These are phyloP conservation scores for Epizoanthus ramosus DNA, from an alignment of 92 coral and sea anemone genomes.

Conservation along the genomic window DNA sequence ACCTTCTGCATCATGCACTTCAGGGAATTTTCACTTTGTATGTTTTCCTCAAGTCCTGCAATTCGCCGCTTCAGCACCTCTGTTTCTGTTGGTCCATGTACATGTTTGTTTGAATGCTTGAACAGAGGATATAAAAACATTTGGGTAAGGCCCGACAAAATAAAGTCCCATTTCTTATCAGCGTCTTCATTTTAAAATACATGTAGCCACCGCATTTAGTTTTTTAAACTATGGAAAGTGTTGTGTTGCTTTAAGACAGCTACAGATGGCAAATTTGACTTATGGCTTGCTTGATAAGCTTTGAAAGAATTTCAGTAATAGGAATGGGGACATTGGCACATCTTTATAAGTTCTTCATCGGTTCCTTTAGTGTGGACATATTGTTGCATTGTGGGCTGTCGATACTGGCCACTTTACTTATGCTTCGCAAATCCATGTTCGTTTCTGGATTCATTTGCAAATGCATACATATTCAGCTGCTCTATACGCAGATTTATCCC, in stretches of 20 bases:
- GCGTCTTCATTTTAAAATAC: too few species aligned
- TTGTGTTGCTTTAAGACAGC: conserved; percentile 22
- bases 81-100: too few species aligned
- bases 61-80: too few species aligned
- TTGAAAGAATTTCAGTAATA: conserved; percentile 59
- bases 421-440: conserved; percentile 68
- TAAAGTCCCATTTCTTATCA: too few species aligned
- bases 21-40: too few species aligned
- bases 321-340: conserved; percentile 60
- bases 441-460: conserved; percentile 58
- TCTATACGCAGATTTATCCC: conserved; percentile 3
- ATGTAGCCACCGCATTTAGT: too few species aligned
- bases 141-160: too few species aligned
- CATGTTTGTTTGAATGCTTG: too few species aligned
- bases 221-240: too few species aligned
- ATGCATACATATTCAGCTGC: conserved; percentile 57
- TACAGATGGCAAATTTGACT: conserved; percentile 41
- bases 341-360: conserved; percentile 57
- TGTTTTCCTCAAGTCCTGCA: too few species aligned
- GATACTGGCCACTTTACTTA: conserved; percentile 55
- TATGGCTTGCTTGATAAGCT: conserved; percentile 64
- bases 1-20: too few species aligned
- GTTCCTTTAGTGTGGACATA: conserved; percentile 48
- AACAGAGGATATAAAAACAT: too few species aligned
- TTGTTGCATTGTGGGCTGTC: conserved; percentile 69